phyloP scores from a whole-genome alignment of 2,797 vertebrate genomes.

The Lutjanus campechanus region DNA sequence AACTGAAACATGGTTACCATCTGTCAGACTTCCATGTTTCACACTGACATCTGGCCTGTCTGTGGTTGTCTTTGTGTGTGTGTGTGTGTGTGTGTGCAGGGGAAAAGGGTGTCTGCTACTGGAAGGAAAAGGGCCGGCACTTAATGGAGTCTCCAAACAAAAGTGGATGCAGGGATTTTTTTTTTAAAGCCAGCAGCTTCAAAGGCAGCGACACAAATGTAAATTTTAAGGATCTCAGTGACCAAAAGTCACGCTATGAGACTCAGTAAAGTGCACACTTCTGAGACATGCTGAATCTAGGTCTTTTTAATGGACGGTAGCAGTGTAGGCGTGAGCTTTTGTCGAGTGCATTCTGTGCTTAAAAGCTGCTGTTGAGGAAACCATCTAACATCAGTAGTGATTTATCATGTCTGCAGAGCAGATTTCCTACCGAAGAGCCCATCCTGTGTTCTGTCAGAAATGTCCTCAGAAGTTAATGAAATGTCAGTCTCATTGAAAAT shows the following conservation, averaged over 20 bases:
- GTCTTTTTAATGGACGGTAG: background rate
- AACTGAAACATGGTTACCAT: conserved; percentile 55
- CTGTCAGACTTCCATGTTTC: conserved; percentile 59
- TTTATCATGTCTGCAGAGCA: background rate
- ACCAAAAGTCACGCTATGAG: background rate
- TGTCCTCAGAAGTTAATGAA: background rate
- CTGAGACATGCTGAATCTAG: background rate
- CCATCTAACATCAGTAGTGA: background rate
- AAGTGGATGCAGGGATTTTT: conserved; percentile 11
- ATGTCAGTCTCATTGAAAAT: background rate
- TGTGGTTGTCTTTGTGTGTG: conserved; percentile 33
- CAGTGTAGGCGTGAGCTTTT: background rate
- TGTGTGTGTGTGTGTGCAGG: background rate
- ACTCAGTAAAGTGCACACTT: background rate
- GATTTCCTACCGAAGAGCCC: background rate
- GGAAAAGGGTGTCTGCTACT: conserved; percentile 24
- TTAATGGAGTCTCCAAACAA: conserved; percentile 10
- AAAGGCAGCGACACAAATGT: background rate
- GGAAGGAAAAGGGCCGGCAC: conserved; percentile 10
- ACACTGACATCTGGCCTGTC: conserved; percentile 55
- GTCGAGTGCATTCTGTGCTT: background rate
- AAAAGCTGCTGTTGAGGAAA: background rate
- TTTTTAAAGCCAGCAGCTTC: background rate
- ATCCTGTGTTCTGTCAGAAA: background rate
- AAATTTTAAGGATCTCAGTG: background rate